Evolutionary conservation across 2,797 vertebrate species (phyloP).

Genomic region (Pterois miles): DNA sequence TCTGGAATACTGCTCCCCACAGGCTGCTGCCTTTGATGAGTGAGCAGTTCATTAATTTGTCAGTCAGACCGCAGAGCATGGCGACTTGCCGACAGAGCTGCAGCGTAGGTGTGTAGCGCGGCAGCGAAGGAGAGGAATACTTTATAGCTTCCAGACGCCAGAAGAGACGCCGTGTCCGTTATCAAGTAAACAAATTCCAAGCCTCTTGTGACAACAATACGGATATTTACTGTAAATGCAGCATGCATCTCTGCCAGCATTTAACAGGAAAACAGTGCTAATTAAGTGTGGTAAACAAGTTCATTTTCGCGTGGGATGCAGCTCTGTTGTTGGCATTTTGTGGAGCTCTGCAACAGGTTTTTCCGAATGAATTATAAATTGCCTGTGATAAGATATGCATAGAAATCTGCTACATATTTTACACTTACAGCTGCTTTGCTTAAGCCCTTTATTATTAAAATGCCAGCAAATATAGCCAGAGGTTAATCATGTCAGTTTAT

Average conservation of each 20-base stretch:
- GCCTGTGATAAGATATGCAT: neutral
- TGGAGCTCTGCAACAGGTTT: constrained; percentile 8
- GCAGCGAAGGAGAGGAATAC: neutral
- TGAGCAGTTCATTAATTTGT: constrained; percentile 55
- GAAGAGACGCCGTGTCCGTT: neutral
- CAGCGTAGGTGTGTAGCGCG: constrained; percentile 1
- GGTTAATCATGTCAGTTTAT: neutral
- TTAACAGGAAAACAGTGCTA: neutral
- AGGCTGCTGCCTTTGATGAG: constrained; percentile 40
- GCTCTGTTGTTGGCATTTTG: neutral
- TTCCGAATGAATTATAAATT: constrained; percentile 5
- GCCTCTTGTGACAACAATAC: neutral
- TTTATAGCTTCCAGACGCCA: constrained; percentile 4
- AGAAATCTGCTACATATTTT: neutral
- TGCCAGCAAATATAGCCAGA: neutral
- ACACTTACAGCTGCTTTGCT: neutral
- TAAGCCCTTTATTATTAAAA: neutral
- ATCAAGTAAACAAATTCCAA: constrained; percentile 31
- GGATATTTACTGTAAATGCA: constrained; percentile 18
- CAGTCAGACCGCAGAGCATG: constrained; percentile 12
- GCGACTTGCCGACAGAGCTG: constrained; percentile 4
- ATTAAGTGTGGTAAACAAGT: neutral
- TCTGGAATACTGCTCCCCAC: constrained; percentile 17
- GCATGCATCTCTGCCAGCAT: neutral
- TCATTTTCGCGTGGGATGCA: constrained; percentile 1